These are phyloP conservation scores for Pasiphila rectangulata DNA, from an alignment of 2,888 invertebrate genomes.

Conservation along the genomic window DNA sequence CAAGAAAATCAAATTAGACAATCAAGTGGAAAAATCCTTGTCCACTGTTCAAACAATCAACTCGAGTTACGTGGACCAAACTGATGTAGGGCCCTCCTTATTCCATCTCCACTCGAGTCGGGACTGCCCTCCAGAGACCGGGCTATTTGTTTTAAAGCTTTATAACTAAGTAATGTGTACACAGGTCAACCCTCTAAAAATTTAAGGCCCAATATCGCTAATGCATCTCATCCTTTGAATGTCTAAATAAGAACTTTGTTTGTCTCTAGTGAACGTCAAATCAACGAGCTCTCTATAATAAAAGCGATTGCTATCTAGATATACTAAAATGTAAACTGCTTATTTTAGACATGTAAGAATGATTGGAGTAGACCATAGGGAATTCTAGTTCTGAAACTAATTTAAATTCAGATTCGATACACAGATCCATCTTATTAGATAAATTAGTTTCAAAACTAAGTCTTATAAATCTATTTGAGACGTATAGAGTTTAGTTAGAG, in stretches of 20 bases:
- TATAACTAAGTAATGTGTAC: conserved; percentile 81
- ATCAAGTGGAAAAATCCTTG: conserved; percentile 81
- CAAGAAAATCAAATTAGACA: conserved; percentile 79
- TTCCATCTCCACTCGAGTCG: conserved; percentile 61
- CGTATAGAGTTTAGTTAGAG: no score
- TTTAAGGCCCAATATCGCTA: conserved; percentile 67
- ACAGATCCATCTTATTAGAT: conserved; percentile 5
- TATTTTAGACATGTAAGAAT: conserved; percentile 14
- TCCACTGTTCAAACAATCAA: conserved; percentile 77
- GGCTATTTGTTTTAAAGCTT: conserved; percentile 79
- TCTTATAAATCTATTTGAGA: no score
- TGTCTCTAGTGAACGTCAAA: conserved; percentile 23
- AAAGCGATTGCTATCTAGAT: conserved; percentile 25
- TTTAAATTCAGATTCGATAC: conserved; percentile 10
- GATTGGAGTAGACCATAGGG: conserved; percentile 14
- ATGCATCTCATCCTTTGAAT: conserved; percentile 46
- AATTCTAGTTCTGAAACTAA: conserved; percentile 15
- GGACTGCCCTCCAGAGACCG: conserved; percentile 50
- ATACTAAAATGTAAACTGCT: conserved; percentile 19
- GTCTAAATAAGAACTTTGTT: conserved; percentile 29
- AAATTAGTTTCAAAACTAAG: background rate
- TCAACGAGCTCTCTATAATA: conserved; percentile 19
- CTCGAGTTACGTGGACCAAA: conserved; percentile 68
- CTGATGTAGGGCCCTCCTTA: conserved; percentile 69
- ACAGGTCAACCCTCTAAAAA: conserved; percentile 79